Conservation (phyloP, 2,797 vertebrate species). For the Serranus cabrilla region DNA sequence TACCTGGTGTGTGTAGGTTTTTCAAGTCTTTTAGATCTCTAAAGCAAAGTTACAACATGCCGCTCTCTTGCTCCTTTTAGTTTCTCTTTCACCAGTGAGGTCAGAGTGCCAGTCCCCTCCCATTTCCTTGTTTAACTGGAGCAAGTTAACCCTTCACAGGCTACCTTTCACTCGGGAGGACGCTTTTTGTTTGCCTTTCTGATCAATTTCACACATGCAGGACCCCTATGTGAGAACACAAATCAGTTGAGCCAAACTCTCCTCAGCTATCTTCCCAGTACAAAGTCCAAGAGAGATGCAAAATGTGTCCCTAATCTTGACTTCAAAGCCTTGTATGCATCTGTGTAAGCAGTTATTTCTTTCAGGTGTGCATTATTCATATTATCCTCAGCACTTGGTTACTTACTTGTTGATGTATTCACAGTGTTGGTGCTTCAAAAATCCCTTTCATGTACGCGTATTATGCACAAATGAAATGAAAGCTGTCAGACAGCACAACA, state of each 20-base stretch:
- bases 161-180: not conserved
- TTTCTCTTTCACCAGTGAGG: slow-evolving; percentile 56
- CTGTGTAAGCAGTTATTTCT: slow-evolving; percentile 4
- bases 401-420: slow-evolving; percentile 31
- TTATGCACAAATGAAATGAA: slow-evolving; percentile 11
- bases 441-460: slow-evolving; percentile 34
- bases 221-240: too few species aligned
- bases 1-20: slow-evolving; percentile 40
- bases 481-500: slow-evolving; percentile 14
- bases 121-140: not conserved
- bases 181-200: not conserved
- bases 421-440: slow-evolving; percentile 23
- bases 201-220: not conserved
- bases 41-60: not conserved
- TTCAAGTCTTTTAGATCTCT: not conserved
- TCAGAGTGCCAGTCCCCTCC: slow-evolving; percentile 8
- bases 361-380: slow-evolving; percentile 41
- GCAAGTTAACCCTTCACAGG: slow-evolving; percentile 66
- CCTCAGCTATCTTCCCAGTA: too few species aligned
- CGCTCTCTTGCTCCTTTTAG: accelerated
- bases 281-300: not conserved
- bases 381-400: slow-evolving; percentile 18
- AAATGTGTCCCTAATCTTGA: slow-evolving; percentile 4
- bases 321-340: slow-evolving; percentile 19
- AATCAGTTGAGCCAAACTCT: too few species aligned